phyloP scores from a whole-genome alignment of 2,888 invertebrate genomes.

The Aethes cnicana region DNA sequence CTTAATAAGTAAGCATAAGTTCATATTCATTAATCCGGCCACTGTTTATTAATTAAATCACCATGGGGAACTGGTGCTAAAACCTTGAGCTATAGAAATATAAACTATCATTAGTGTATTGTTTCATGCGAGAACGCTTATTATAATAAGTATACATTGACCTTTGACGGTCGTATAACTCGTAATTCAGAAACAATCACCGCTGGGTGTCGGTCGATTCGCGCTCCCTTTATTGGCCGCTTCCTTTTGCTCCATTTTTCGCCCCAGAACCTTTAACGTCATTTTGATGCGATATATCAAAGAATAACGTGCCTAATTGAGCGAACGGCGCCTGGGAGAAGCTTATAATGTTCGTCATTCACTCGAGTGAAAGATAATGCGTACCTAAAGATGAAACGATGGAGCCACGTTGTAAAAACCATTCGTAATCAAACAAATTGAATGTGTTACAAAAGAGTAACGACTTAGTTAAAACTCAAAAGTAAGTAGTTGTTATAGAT shows the following conservation, averaged over 20 bases:
- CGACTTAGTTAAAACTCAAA: too few species aligned
- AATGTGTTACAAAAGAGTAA: too few species aligned
- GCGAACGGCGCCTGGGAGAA: not conserved
- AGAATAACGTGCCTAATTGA: constrained; percentile 6
- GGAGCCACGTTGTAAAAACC: not conserved
- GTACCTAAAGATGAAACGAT: not conserved
- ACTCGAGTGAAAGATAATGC: constrained; percentile 2
- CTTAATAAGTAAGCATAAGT: too few species aligned
- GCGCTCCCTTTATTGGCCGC: constrained; percentile 2
- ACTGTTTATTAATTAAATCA: too few species aligned
- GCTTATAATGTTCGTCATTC: not conserved
- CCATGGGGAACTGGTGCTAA: too few species aligned
- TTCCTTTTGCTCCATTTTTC: not conserved
- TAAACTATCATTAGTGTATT: too few species aligned
- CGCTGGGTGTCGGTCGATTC: constrained; percentile 1
- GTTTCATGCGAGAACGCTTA: not conserved
- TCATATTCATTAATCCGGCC: too few species aligned
- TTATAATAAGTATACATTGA: constrained; percentile 14
- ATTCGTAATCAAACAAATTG: not conserved
- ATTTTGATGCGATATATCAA: not conserved
- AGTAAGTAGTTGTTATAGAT: too few species aligned
- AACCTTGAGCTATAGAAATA: too few species aligned
- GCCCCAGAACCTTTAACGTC: not conserved
- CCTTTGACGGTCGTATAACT: constrained; percentile 14
- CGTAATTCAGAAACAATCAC: constrained; percentile 17